Percentiles rank a stretch among this genome's conserved stretches.
phyloP scores from a whole-genome alignment of 1,140 invertebrate species.

The Euwallacea fornicatus region DNA sequence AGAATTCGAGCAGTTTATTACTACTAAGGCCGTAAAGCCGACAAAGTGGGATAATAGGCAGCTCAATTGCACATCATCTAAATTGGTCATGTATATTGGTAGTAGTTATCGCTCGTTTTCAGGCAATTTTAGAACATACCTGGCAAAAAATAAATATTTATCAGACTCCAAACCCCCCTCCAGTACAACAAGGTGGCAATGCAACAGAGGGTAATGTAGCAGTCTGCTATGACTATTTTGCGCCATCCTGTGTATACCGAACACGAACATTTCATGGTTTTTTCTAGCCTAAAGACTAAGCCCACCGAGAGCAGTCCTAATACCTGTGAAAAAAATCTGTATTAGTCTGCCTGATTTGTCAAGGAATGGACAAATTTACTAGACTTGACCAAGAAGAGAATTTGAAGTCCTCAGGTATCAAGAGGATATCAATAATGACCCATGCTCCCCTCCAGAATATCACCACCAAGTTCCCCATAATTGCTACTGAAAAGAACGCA shows the following conservation, averaged over 20 bases:
- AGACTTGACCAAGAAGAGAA: conserved; percentile 26
- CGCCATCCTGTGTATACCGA: conserved; percentile 63
- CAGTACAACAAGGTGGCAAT: conserved; percentile 82
- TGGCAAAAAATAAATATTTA: conserved; percentile 76
- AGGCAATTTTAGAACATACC: conserved; percentile 51
- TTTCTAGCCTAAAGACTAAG: conserved; percentile 72
- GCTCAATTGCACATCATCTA: conserved; percentile 68
- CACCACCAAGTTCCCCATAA: conserved; percentile 31
- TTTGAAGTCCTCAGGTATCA: conserved; percentile 29
- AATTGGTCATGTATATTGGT: neutral
- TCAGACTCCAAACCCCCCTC: conserved; percentile 78
- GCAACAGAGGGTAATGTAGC: conserved; percentile 74
- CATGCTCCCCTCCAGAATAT: conserved; percentile 30
- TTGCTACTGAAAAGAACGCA: conserved; percentile 21
- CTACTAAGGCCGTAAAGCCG: conserved; percentile 69
- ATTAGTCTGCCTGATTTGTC: neutral
- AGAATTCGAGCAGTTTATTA: conserved; percentile 80
- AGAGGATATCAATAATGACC: conserved; percentile 11
- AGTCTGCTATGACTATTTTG: conserved; percentile 69
- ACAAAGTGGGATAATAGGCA: conserved; percentile 75
- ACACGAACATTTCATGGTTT: conserved; percentile 68
- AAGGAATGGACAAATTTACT: conserved; percentile 10
- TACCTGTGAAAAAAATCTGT: conserved; percentile 57
- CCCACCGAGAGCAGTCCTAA: conserved; percentile 72
- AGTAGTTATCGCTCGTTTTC: neutral